Percentiles rank a stretch among this genome's conserved stretches.
These are phyloP conservation scores for Rhinogobius similis DNA, from an alignment of 2,113 vertebrate genomes.

Conservation along the genomic window DNA sequence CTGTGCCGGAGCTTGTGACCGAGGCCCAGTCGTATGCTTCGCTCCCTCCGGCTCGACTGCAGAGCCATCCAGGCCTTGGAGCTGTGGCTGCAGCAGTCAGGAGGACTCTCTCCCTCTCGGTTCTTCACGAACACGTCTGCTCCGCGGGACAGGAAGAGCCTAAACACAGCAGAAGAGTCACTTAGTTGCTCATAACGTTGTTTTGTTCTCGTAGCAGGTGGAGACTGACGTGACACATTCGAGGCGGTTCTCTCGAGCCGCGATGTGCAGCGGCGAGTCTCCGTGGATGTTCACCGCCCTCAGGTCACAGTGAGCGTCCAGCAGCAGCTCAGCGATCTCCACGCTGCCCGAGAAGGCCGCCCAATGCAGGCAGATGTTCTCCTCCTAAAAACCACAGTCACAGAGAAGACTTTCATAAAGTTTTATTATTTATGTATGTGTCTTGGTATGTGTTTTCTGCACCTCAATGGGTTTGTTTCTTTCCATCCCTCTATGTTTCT, in stretches of 20 bases:
- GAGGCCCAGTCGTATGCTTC: slow-evolving; percentile 70
- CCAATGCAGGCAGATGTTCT: slow-evolving; percentile 98
- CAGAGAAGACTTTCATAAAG: too few species aligned
- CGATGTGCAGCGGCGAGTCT: slow-evolving; percentile 95
- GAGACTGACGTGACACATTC: slow-evolving; percentile 91
- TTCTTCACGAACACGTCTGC: slow-evolving; percentile 92
- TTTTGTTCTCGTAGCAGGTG: too few species aligned
- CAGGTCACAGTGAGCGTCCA: slow-evolving; percentile 87
- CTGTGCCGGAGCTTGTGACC: slow-evolving; percentile 81
- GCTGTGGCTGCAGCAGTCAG: slow-evolving; percentile 92
- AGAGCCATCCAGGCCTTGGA: slow-evolving; percentile 90
- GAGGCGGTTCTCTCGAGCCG: slow-evolving; percentile 91
- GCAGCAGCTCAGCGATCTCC: slow-evolving; percentile 91
- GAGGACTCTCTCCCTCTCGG: slow-evolving; percentile 92
- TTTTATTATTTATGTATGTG: too few species aligned
- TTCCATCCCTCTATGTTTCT: too few species aligned
- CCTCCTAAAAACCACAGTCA: slow-evolving; percentile 89
- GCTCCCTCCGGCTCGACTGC: slow-evolving; percentile 88
- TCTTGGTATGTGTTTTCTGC: too few species aligned
- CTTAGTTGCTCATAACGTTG: too few species aligned
- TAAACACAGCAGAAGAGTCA: slow-evolving; percentile 38
- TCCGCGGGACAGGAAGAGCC: slow-evolving; percentile 88
- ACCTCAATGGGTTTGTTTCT: too few species aligned
- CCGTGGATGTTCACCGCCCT: slow-evolving; percentile 93
- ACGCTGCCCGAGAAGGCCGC: slow-evolving; percentile 96